A percentile compares a stretch with the other conserved stretches of the same genome.
Conservation (phyloP, 2,113 vertebrate species). For the Probosciger aterrimus region DNA sequence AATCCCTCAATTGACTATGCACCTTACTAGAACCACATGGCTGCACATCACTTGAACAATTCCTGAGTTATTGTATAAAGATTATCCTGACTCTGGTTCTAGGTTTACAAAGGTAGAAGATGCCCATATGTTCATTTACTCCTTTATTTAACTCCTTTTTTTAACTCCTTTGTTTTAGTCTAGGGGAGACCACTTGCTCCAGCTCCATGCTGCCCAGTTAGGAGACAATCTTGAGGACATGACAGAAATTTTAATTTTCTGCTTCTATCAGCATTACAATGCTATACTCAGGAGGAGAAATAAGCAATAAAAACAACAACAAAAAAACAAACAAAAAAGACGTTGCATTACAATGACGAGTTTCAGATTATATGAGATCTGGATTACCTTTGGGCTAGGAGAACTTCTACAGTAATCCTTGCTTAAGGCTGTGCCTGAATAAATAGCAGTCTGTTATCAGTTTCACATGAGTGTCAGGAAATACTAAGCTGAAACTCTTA, state of each 20-base stretch:
- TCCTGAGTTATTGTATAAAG: not conserved
- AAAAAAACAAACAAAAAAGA: not conserved
- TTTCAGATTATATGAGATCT: not conserved
- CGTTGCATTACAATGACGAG: not conserved
- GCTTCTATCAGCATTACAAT: not conserved
- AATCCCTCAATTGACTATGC: not conserved
- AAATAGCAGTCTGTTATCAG: not conserved
- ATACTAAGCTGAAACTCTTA: not conserved
- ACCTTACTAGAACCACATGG: not conserved
- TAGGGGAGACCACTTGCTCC: not conserved
- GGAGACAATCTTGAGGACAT: not conserved
- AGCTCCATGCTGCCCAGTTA: not conserved
- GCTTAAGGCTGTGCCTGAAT: not conserved
- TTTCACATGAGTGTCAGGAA: not conserved
- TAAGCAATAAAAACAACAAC: not conserved
- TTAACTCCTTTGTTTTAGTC: not conserved
- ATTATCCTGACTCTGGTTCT: not conserved
- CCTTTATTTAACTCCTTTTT: not conserved
- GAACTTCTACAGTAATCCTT: not conserved
- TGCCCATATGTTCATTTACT: not conserved
- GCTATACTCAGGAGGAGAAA: accelerated
- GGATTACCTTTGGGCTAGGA: not conserved
- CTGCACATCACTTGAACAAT: not conserved
- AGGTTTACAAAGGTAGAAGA: not conserved
- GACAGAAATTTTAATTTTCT: not conserved